phyloP scores from a whole-genome alignment of 2,888 invertebrate genomes.

The Heliconius aoede region DNA sequence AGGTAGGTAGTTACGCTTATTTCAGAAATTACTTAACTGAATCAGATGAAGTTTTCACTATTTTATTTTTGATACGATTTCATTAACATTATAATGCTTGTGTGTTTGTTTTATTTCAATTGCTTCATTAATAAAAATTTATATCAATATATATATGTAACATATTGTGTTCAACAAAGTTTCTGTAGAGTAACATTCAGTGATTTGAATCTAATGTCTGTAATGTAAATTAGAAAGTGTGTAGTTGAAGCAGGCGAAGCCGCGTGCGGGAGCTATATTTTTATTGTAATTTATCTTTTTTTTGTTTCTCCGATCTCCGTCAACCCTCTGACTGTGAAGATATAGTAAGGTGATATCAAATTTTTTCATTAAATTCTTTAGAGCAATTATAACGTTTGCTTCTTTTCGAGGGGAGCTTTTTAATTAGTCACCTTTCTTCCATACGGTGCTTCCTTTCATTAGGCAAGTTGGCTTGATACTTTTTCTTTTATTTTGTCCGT shows the following conservation, averaged over 20 bases:
- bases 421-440: conserved; percentile 74
- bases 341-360: conserved; percentile 7
- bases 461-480: conserved; percentile 41
- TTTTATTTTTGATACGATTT: background rate
- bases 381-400: conserved; percentile 42
- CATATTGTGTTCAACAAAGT: background rate
- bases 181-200: background rate
- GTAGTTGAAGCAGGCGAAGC: background rate
- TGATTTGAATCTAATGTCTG: no score
- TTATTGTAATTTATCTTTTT: background rate
- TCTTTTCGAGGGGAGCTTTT: conserved; percentile 49
- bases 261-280: background rate
- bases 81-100: no score
- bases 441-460: conserved; percentile 57
- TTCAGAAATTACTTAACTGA: no score
- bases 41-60: background rate
- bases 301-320: background rate
- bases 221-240: no score
- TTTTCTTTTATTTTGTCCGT: background rate
- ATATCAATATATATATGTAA: background rate
- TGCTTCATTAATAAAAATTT: background rate
- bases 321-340: conserved; percentile 4
- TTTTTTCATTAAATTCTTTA: conserved; percentile 38
- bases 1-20: no score
- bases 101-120: background rate